These are phyloP conservation scores for Actenoides lindsayi DNA, from an alignment of 2,113 vertebrate species.

Conservation along the genomic window DNA sequence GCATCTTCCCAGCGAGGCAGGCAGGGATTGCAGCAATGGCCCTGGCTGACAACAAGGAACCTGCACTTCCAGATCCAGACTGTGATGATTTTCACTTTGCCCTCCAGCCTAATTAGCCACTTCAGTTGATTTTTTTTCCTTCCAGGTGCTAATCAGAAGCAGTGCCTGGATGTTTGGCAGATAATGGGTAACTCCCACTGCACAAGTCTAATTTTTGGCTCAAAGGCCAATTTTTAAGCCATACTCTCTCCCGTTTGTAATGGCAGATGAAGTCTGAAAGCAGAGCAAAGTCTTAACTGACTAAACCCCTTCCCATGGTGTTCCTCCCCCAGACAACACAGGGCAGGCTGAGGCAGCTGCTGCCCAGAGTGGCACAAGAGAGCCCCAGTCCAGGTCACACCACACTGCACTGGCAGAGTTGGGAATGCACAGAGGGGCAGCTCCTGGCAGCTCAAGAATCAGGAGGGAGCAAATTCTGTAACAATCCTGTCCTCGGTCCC, in stretches of 20 bases:
- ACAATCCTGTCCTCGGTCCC: neutral
- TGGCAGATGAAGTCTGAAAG: neutral
- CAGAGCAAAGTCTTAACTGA: neutral
- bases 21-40: neutral
- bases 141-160: neutral
- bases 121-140: neutral
- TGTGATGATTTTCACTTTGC: neutral
- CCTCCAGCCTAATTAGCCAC: neutral
- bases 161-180: neutral
- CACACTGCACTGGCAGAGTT: neutral
- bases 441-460: neutral
- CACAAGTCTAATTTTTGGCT: neutral
- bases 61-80: neutral
- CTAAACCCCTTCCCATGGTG: neutral
- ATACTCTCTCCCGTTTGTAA: neutral
- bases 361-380: neutral
- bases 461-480: neutral
- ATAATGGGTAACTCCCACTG: neutral
- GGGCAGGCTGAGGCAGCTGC: neutral
- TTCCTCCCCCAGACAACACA: neutral
- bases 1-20: neutral
- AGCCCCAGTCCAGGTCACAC: neutral
- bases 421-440: neutral
- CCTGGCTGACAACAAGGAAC: neutral
- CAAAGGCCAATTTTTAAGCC: neutral